Percentiles rank a stretch among this genome's conserved stretches.
phyloP scores from a whole-genome alignment of 37 sponge, comb jelly and placozoan genomes.

The Mnemiopsis leidyi region DNA sequence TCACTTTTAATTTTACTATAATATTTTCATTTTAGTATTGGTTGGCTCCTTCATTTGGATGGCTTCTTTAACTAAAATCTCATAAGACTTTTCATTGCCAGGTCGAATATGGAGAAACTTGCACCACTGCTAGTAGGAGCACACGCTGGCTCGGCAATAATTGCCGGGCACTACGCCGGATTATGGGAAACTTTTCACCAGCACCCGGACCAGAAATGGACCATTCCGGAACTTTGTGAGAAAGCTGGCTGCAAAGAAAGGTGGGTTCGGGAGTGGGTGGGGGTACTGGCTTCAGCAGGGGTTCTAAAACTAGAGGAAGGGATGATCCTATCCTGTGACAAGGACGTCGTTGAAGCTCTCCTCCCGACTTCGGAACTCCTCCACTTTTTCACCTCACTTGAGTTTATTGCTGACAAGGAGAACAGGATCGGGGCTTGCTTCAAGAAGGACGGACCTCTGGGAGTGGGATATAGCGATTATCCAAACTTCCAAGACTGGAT shows the following conservation, averaged over 20 bases:
- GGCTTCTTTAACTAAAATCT: too few species aligned
- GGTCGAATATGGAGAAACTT: conserved; percentile 26
- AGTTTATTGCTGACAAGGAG: conserved; percentile 5
- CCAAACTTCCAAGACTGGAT: conserved; percentile 64
- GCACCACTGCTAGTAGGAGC: conserved; percentile 27
- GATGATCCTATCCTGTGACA: conserved; percentile 1
- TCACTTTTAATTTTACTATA: too few species aligned
- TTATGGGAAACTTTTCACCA: background rate
- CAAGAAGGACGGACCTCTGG: conserved; percentile 64
- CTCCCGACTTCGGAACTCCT: background rate
- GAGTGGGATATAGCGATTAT: background rate
- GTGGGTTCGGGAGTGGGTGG: conserved; percentile 59
- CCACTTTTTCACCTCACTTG: background rate
- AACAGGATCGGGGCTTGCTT: conserved; percentile 26
- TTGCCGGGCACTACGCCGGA: conserved; percentile 58
- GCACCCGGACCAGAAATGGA: conserved; percentile 1
- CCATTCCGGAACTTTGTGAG: conserved; percentile 27
- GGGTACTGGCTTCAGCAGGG: conserved; percentile 9
- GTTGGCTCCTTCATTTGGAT: too few species aligned
- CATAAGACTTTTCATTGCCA: too few species aligned
- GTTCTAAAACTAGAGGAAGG: background rate
- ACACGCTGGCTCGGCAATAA: conserved; percentile 40
- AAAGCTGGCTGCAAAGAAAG: conserved; percentile 42
- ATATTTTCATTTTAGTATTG: too few species aligned
- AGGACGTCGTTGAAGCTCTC: background rate